Evolutionary conservation across 2,888 invertebrate genomes (phyloP), one percentile per base, ranked within the genome.

Genomic region (Brachypalpus laphriformis): DNA sequence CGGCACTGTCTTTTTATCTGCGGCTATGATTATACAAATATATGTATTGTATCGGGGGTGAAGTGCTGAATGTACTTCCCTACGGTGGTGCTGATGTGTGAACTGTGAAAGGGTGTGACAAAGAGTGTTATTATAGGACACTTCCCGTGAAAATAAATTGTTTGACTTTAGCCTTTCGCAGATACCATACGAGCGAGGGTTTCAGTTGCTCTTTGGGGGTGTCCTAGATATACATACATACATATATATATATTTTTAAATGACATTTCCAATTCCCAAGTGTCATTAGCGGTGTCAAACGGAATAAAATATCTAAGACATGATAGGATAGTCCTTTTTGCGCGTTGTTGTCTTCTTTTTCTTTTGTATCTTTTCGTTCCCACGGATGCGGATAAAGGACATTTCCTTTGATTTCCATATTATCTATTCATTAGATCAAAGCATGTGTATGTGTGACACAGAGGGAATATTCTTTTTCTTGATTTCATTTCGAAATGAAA

Each of bases 381-480:
- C 16, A 18, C 31, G n/a, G 47, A 54, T 6, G 45, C n/a, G 37
- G 56, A 8, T n/a, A 51, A 49, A 61, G 59, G 51, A 20, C 16
- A 56, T 37, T 54, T 72, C 42, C 78, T 65, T 78, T 78, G 65
- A 63, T 82, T 82, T 66, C 16, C 70, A 5, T 18, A 77, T 70
- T 83, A 83, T 83, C 78, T 70, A 59, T 83, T 80, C 80, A 70
- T 74, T 74, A 57, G 63, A 74, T 83, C 78, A 8, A 25, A 31
- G 40, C 65, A 70, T 63, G 66, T 68, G 72, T 66, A 14, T 49
- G 40, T 45, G 40, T 14, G 31, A 57, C 42, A 71, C 34, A 45
- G 37, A 31, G 9, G 4, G 7, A 47, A 14, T 42, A 63, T 3
- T 42, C 37, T 54, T 49, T 71, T 34, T 37, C 22, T 34, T 56